phyloP scores from a whole-genome alignment of 2,797 vertebrate genomes.

The Cossypha niveicapilla region DNA sequence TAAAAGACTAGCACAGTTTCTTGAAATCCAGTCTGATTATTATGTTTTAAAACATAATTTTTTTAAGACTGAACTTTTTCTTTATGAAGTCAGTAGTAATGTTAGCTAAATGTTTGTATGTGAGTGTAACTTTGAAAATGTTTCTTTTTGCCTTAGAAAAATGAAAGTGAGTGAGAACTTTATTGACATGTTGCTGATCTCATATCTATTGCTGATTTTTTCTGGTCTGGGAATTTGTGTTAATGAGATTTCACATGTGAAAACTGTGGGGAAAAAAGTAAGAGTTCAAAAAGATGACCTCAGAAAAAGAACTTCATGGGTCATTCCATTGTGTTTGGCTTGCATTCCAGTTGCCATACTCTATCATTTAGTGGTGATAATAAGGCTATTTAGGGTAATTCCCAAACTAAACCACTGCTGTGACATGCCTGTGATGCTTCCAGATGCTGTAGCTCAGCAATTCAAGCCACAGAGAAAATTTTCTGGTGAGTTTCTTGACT shows the following conservation, averaged over 20 bases:
- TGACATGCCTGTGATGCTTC: neutral
- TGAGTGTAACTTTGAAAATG: neutral
- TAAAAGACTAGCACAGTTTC: neutral
- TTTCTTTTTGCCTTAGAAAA: neutral
- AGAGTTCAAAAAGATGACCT: neutral
- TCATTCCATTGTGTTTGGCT: neutral
- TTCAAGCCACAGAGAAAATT: neutral
- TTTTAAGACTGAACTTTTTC: neutral
- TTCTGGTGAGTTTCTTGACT: neutral
- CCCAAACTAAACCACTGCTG: neutral
- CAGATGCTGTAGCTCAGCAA: neutral
- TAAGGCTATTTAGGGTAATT: constrained; percentile 10
- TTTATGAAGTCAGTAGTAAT: neutral
- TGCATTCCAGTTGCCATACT: neutral
- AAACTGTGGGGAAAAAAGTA: neutral
- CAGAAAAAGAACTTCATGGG: neutral
- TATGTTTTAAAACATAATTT: neutral
- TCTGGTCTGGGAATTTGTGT: neutral
- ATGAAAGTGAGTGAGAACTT: neutral
- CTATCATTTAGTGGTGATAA: neutral
- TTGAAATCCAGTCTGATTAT: neutral
- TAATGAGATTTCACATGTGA: neutral
- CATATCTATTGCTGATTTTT: neutral
- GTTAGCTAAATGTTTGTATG: neutral
- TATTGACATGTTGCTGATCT: neutral